phyloP scores from a whole-genome alignment of 2,113 vertebrate species.

The Xenopus tropicalis region DNA sequence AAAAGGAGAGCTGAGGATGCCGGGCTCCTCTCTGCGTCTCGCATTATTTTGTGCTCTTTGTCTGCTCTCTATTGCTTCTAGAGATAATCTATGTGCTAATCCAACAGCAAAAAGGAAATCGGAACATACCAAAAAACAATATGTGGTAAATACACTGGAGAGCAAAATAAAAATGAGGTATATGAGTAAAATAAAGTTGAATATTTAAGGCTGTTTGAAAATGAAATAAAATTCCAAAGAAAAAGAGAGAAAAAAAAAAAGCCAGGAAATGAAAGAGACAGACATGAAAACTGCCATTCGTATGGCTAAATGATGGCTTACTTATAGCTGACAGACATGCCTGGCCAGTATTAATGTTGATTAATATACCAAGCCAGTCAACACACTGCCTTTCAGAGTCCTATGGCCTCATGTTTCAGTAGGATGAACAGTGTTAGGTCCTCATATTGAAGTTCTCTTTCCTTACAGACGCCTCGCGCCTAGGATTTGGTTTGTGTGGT shows the following conservation, averaged over 20 bases:
- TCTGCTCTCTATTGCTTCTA: constrained; percentile 97
- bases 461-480: constrained; percentile 59
- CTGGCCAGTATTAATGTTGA: constrained; percentile 56
- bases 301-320: constrained; percentile 75
- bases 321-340: constrained; percentile 62
- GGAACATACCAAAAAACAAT: constrained; percentile 65
- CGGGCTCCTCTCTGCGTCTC: constrained; percentile 71
- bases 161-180: constrained; percentile 79
- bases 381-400: constrained; percentile 66
- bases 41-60: constrained; percentile 88
- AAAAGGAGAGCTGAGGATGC: constrained; percentile 67
- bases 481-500: constrained; percentile 56
- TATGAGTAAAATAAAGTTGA: constrained; percentile 80
- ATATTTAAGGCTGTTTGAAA: constrained; percentile 91
- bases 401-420: constrained; percentile 79
- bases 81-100: constrained; percentile 66
- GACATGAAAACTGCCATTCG: constrained; percentile 54
- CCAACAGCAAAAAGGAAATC: constrained; percentile 69
- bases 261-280: constrained; percentile 51
- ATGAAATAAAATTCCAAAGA: constrained; percentile 71
- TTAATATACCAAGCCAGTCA: constrained; percentile 54
- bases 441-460: constrained; percentile 75
- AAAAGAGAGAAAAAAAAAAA: constrained; percentile 54
- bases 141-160: constrained; percentile 59
- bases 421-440: constrained; percentile 95